Percentiles rank a stretch among this genome's conserved stretches.
Evolutionary conservation across 1,140 invertebrate genomes (phyloP).

Genomic region (Drosophila tristis): DNA sequence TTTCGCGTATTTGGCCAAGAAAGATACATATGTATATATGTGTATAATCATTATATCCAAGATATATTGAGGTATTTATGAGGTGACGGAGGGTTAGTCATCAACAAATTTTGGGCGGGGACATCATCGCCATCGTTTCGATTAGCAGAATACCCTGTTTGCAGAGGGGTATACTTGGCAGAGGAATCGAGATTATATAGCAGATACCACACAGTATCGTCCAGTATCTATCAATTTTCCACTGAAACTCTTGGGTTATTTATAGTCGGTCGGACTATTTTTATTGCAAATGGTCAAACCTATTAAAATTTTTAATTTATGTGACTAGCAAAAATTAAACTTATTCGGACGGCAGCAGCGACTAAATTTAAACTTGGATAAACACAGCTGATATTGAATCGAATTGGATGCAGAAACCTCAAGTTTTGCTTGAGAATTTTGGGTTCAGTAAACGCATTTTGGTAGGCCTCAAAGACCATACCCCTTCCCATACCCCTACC

Average conservation of each 20-base stretch:
- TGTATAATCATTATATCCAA: slow-evolving; percentile 33
- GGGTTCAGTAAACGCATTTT: slow-evolving; percentile 10
- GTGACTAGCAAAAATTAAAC: slow-evolving; percentile 33
- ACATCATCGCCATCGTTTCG: slow-evolving; percentile 9
- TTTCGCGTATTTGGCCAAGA: background rate
- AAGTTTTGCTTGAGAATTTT: too few relatives aligned
- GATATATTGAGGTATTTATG: slow-evolving; percentile 44
- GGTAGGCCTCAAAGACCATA: slow-evolving; percentile 23
- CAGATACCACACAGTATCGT: background rate
- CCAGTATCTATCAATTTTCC: background rate
- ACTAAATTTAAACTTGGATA: slow-evolving; percentile 23
- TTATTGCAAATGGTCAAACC: slow-evolving; percentile 7
- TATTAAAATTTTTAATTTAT: slow-evolving; percentile 45
- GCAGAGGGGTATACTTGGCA: background rate
- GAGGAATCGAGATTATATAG: background rate
- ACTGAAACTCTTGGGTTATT: background rate
- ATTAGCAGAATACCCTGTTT: slow-evolving; percentile 20
- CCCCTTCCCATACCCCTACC: too few relatives aligned
- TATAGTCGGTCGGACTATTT: too few relatives aligned
- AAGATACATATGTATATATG: slow-evolving; percentile 4
- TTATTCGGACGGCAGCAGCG: background rate
- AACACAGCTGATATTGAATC: slow-evolving; percentile 3
- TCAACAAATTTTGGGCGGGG: slow-evolving; percentile 7
- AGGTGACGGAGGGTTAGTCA: slow-evolving; percentile 36
- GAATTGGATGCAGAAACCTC: background rate